phyloP scores from a whole-genome alignment of 2,113 vertebrate species.

The Clinocottus analis region DNA sequence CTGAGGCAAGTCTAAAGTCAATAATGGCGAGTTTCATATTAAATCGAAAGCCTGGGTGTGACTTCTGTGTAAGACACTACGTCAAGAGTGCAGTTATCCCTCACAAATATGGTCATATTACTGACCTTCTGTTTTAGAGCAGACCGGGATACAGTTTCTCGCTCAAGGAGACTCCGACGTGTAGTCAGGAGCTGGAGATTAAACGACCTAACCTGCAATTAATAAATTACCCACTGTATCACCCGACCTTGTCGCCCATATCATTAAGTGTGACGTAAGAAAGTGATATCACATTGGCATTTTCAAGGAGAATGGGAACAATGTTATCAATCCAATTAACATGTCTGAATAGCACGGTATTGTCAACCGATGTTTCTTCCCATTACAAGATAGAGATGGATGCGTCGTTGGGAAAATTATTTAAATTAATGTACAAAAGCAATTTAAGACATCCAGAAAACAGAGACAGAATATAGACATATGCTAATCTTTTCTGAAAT shows the following conservation, averaged over 20 bases:
- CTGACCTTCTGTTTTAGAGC: slow-evolving; percentile 19
- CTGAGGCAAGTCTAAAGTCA: slow-evolving; percentile 30
- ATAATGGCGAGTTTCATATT: slow-evolving; percentile 43
- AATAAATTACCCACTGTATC: background rate
- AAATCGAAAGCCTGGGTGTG: slow-evolving; percentile 22
- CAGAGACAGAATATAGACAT: background rate
- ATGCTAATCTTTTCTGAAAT: slow-evolving; percentile 1
- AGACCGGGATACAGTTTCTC: slow-evolving; percentile 7
- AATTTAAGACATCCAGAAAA: background rate
- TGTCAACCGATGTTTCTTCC: slow-evolving; percentile 1
- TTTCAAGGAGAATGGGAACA: background rate
- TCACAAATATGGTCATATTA: slow-evolving; percentile 8
- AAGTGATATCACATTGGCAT: background rate
- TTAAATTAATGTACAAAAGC: background rate
- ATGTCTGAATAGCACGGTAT: background rate
- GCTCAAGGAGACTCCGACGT: slow-evolving; percentile 35
- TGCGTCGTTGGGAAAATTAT: background rate
- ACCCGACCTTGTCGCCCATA: slow-evolving; percentile 14
- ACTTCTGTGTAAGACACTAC: slow-evolving; percentile 21
- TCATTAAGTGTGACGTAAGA: slow-evolving; percentile 20
- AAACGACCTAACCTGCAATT: slow-evolving; percentile 26
- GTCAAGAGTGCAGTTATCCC: slow-evolving; percentile 11
- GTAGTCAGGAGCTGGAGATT: slow-evolving; percentile 9
- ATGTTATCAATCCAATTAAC: slow-evolving; percentile 28
- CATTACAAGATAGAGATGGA: background rate